phyloP scores from a whole-genome alignment of 2,888 invertebrate genomes.

The Melanchra persicariae region DNA sequence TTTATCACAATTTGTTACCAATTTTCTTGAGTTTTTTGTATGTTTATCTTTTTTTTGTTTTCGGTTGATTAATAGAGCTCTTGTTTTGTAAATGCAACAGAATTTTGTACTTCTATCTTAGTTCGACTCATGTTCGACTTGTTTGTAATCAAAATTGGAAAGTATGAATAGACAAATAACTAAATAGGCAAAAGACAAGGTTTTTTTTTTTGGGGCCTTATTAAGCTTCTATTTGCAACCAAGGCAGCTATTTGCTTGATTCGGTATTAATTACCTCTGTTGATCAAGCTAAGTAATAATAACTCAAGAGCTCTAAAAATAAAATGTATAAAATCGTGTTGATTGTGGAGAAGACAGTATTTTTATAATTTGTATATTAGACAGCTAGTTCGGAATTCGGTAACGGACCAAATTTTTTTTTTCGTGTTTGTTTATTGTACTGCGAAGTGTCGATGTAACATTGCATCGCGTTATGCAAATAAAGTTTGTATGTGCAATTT shows the following conservation, averaged over 20 bases:
- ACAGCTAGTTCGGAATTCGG: constrained; percentile 62
- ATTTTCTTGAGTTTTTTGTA: constrained; percentile 37
- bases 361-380: constrained; percentile 58
- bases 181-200: neutral
- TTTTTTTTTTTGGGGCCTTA: neutral
- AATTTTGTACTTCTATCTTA: constrained; percentile 7
- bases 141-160: constrained; percentile 4
- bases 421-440: constrained; percentile 70
- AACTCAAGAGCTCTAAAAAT: constrained; percentile 56
- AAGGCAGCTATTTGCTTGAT: constrained; percentile 18
- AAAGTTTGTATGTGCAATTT: constrained; percentile 80
- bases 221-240: constrained; percentile 15
- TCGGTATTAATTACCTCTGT: neutral
- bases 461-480: constrained; percentile 79
- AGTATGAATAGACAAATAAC: neutral
- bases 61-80: constrained; percentile 59
- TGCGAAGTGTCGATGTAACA: constrained; percentile 67
- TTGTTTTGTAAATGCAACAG: constrained; percentile 30
- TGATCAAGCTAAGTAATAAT: neutral
- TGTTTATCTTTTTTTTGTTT: constrained; percentile 35
- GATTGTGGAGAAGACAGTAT: constrained; percentile 58
- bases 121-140: neutral
- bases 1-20: constrained; percentile 69
- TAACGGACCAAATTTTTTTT: constrained; percentile 71
- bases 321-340: constrained; percentile 50